A percentile compares a stretch with the other conserved stretches of the same genome.
These are phyloP conservation scores for Pheosia tremula DNA, from an alignment of 2,888 invertebrate species.

Conservation along the genomic window DNA sequence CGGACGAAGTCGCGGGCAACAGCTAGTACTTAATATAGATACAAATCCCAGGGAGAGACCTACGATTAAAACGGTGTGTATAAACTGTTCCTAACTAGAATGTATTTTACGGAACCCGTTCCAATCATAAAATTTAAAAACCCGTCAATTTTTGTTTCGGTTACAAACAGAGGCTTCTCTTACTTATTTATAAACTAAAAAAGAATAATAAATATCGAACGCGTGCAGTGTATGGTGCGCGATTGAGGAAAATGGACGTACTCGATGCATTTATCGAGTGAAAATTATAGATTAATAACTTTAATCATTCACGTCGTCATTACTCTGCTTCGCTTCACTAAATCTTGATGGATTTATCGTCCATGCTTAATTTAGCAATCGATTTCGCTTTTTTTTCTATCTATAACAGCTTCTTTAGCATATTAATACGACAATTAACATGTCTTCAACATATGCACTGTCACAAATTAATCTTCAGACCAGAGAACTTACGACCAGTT, in stretches of 20 bases:
- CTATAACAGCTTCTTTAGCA: conserved; percentile 10
- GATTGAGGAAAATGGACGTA: conserved; percentile 48
- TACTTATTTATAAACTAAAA: conserved; percentile 11
- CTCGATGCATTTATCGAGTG: conserved; percentile 53
- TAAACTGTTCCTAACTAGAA: conserved; percentile 18
- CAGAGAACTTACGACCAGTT: not conserved
- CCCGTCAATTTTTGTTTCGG: not conserved
- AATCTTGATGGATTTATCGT: conserved; percentile 49
- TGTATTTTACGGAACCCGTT: conserved; percentile 10
- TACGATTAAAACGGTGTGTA: not conserved
- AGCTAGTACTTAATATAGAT: too few relatives aligned
- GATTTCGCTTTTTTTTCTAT: conserved; percentile 23
- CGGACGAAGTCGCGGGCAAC: too few relatives aligned
- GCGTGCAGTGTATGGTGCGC: conserved; percentile 29
- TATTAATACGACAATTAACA: not conserved
- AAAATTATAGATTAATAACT: conserved; percentile 63
- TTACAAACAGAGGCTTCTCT: conserved; percentile 10
- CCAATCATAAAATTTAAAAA: conserved; percentile 9
- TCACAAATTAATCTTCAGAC: not conserved
- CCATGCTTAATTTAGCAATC: conserved; percentile 41
- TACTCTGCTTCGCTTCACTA: conserved; percentile 38
- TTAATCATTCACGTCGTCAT: conserved; percentile 55
- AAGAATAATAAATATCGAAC: conserved; percentile 22
- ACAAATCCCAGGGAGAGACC: too few relatives aligned
- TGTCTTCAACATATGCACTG: not conserved